Evolutionary conservation across 2,797 vertebrate species (phyloP), one percentile per base, ranked within the genome.

Genomic region (Furcifer pardalis): DNA sequence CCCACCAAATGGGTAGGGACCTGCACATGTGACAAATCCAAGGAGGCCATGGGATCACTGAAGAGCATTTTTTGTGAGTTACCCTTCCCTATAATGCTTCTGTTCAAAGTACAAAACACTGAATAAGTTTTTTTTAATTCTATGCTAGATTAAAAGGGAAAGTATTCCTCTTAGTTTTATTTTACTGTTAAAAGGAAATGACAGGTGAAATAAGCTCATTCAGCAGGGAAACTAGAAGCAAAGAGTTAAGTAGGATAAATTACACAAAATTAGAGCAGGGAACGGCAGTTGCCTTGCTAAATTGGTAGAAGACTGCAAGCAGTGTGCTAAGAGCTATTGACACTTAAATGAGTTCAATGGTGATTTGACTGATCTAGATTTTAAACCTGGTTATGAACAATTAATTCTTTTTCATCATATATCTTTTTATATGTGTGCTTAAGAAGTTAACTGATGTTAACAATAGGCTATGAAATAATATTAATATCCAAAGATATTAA

Each of bases 11-110:
- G n/a, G n/a, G n/a, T n/a, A n/a, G n/a, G n/a, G n/a, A n/a, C n/a
- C n/a, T n/a, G n/a, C n/a, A n/a, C n/a, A n/a, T n/a, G n/a, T n/a
- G n/a, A n/a, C n/a, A n/a, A n/a, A n/a, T n/a, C n/a, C n/a, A n/a
- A n/a, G n/a, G n/a, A n/a, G n/a, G n/a, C n/a, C n/a, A n/a, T n/a
- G n/a, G n/a, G n/a, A n/a, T n/a, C n/a, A n/a, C 96, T 94, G 96
- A 97, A 95, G 96, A 96, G 95, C 95, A 96, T 96, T 96, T 97
- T 97, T 97, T 97, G 96, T 96, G 97, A 95, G 96, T 95, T 96
- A 94, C 94, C 94, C 96, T 95, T 94, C 15, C 91, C 94, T 94
- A 92, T 96, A 96, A 97, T 96, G 94, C 95, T 96, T 95, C 96
- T 95, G 96, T 97, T 96, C 95, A 96, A 90, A 94, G 92, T 92